Percentiles rank a stretch among this genome's conserved stretches.
phyloP scores from a whole-genome alignment of 2,888 invertebrate species.

The Hirtodrosophila histrioides region DNA sequence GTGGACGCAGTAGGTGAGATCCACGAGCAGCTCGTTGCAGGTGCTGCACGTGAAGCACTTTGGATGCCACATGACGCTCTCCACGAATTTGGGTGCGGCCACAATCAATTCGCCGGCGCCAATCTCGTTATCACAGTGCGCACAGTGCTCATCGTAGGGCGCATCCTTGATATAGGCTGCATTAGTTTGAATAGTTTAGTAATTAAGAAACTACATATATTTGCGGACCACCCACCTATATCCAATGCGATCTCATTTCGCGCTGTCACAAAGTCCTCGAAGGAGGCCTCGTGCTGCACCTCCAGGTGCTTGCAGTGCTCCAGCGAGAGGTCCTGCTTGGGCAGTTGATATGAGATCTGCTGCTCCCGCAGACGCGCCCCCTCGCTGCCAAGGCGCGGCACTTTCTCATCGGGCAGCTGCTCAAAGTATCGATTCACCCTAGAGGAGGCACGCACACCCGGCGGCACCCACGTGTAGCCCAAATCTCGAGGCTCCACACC shows the following conservation, averaged over 20 bases:
- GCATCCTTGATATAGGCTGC: conserved; percentile 87
- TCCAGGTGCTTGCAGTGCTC: conserved; percentile 95
- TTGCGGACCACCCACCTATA: conserved; percentile 87
- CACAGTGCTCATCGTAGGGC: conserved; percentile 89
- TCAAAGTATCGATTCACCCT: conserved; percentile 93
- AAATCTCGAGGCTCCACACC: conserved; percentile 87
- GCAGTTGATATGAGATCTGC: conserved; percentile 94
- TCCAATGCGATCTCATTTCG: conserved; percentile 98
- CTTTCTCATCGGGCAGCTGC: conserved; percentile 92
- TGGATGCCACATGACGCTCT: conserved; percentile 93
- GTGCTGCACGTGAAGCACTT: conserved; percentile 95
- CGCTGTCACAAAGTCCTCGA: conserved; percentile 96
- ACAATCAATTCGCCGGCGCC: conserved; percentile 93
- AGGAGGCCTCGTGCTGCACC: conserved; percentile 90
- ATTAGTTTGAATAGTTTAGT: not conserved
- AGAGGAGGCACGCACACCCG: conserved; percentile 83
- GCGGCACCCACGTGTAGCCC: conserved; percentile 89
- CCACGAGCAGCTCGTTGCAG: conserved; percentile 96
- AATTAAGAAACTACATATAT: conserved; percentile 26
- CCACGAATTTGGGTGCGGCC: conserved; percentile 92
- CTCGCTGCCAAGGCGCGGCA: conserved; percentile 89
- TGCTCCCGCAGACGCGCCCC: conserved; percentile 93
- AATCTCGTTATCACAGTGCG: conserved; percentile 92
- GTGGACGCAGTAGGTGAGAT: conserved; percentile 97
- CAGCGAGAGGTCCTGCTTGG: conserved; percentile 96